Evolutionary conservation across 2,113 vertebrate genomes (phyloP).

Genomic region (Grammomys surdaster): DNA sequence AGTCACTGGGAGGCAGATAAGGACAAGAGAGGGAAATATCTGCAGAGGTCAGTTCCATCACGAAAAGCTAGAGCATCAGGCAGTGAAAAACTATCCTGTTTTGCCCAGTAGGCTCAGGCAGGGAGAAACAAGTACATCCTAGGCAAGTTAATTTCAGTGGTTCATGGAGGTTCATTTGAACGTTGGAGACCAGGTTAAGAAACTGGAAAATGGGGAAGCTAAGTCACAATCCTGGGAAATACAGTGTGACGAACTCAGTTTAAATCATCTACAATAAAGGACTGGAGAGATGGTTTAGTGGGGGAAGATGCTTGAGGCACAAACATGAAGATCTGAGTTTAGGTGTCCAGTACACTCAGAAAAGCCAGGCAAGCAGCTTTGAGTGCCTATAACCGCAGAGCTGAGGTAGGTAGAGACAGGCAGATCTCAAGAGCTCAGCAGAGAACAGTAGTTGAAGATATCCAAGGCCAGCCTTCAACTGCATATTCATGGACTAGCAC

Average conservation of each 20-base stretch:
- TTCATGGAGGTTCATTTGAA: not conserved
- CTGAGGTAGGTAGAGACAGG: no score
- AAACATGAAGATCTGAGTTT: not conserved
- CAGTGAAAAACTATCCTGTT: not conserved
- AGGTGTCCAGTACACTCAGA: no score
- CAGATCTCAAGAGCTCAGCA: not conserved
- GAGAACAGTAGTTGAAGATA: not conserved
- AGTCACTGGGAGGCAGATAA: not conserved
- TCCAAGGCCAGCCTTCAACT: not conserved
- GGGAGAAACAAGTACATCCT: not conserved
- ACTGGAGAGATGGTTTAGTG: not conserved
- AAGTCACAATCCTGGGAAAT: not conserved
- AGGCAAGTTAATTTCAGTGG: not conserved
- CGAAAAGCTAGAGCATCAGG: not conserved
- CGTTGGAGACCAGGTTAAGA: not conserved
- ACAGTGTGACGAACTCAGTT: not conserved
- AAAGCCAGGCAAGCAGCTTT: not conserved
- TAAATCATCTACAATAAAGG: not conserved
- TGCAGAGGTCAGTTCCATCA: not conserved
- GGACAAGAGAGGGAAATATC: not conserved
- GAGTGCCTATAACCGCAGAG: not conserved
- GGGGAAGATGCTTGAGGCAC: not conserved
- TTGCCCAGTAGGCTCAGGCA: not conserved
- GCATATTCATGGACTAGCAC: not conserved
- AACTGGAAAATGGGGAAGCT: not conserved